Base-by-base conservation (phyloP, 2,113 vertebrate species). In the Phrynocephalus versicolor region DNA sequence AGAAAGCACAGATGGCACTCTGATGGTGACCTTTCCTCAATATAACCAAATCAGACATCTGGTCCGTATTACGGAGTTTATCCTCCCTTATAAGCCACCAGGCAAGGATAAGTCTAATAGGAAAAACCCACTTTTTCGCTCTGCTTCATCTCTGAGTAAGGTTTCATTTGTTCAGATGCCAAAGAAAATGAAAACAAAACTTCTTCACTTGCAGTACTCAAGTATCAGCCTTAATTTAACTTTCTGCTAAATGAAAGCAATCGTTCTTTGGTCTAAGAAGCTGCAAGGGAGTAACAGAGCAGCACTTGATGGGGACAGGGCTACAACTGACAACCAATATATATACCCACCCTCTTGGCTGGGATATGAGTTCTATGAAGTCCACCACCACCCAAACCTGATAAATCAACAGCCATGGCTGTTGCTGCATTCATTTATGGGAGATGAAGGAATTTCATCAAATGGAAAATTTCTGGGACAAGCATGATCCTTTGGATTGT, bases 11-110 rank as follows among this genome's bases (percentile, higher is more conserved):
- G 92, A 94, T 94, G 90, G 88, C 65, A 83, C 88, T 87, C 57
- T 9, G 58, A 69, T 87, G 90, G 87, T 92, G 93, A 93, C 90
- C 91, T 88, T 86, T 91, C 91, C 79, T 79, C 90, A 92, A 87
- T 89, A 93, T 90, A 94, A 90, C 83, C 88, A 81, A 89, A 95
- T 69, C 85, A 91, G 58, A 87, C 87, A 90, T 89, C 83, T 93
- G 82, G 89, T 91, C 81, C 83, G 88, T 79, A 72, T 88, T 92
- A 58, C 83, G 88, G 77, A 85, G 62, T 72, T 85, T 93, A 80
- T 91, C 92, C 91, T 69, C 88, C 92, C 81, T 90, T 88, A 89
- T 89, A 69, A 87, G 81, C 84, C 51, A 60, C 88, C 81, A 88
- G 82, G 65, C 93, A 90, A 90, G 80, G 39, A 80, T 85, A 1